Conservation (phyloP, 2,888 invertebrate species). For the Mimumesa dahlbomi region DNA sequence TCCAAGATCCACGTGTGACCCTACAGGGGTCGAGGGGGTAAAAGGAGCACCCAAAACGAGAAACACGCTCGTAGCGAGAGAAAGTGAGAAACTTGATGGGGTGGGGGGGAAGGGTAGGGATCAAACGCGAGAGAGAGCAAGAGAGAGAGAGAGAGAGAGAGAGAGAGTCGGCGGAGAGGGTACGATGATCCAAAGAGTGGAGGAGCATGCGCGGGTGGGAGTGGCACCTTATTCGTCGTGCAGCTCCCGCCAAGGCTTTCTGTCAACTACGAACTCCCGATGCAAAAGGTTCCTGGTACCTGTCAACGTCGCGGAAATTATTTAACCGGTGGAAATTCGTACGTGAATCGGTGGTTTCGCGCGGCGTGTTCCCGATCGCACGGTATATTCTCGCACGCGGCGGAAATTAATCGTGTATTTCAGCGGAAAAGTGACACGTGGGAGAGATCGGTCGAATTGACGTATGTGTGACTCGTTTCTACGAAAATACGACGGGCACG, state of each 20-base stretch:
- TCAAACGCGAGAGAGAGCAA: not conserved
- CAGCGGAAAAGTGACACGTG: conserved; percentile 7
- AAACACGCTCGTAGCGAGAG: no score
- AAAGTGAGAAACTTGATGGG: no score
- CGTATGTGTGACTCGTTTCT: no score
- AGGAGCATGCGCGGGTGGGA: conserved; percentile 78
- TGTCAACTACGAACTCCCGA: conserved; percentile 74
- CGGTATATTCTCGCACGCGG: not conserved
- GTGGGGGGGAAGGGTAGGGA: no score
- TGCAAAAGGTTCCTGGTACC: conserved; percentile 60
- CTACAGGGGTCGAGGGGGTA: no score
- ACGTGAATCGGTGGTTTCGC: no score
- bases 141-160: conserved; percentile 12
- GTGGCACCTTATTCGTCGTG: conserved; percentile 73
- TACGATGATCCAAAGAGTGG: conserved; percentile 48
- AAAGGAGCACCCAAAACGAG: no score
- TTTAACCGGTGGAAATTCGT: not conserved
- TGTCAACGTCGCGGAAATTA: conserved; percentile 33
- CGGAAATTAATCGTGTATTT: no score
- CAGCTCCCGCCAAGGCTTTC: conserved; percentile 75
- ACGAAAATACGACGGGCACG: no score
- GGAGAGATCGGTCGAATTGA: no score
- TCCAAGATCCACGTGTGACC: conserved; percentile 43
- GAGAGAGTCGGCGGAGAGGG: conserved; percentile 33
- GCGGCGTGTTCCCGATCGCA: not conserved